Evolutionary conservation across 2,113 vertebrate genomes (phyloP).

Genomic region (Papio anubis): DNA sequence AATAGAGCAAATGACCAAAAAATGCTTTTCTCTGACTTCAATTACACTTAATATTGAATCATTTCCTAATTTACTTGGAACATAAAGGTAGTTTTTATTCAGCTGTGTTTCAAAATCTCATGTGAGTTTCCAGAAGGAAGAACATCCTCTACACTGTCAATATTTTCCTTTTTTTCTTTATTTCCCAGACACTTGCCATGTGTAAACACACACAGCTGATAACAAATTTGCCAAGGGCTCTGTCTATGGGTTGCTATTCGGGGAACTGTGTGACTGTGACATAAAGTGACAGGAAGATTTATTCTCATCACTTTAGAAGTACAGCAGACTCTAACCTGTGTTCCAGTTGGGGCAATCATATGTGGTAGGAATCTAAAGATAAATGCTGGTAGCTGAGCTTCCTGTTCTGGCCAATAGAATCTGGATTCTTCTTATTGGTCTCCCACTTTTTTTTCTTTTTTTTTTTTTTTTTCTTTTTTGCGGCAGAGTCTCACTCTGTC

Average conservation of each 20-base stretch:
- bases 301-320: conserved; percentile 6
- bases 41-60: not conserved
- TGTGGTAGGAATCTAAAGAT: not conserved
- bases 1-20: not conserved
- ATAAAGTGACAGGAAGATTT: not conserved
- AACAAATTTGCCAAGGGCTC: not conserved
- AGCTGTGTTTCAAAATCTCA: not conserved
- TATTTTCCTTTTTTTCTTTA: not conserved
- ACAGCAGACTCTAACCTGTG: not conserved
- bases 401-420: not conserved
- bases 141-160: not conserved
- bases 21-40: not conserved
- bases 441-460: not conserved
- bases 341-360: not conserved
- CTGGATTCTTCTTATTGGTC: not conserved
- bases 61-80: not conserved
- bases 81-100: not conserved
- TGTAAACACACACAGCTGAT: not conserved
- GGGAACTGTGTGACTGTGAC: not conserved
- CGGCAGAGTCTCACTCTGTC: no score
- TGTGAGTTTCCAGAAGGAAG: conserved; percentile 1
- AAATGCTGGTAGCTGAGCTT: not conserved
- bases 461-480: no score
- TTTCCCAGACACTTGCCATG: not conserved
- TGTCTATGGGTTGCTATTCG: not conserved